Percentiles rank a stretch among this genome's conserved stretches.
Evolutionary conservation across 2,888 invertebrate species (phyloP).

Genomic region (Omphaloscelis lunosa): DNA sequence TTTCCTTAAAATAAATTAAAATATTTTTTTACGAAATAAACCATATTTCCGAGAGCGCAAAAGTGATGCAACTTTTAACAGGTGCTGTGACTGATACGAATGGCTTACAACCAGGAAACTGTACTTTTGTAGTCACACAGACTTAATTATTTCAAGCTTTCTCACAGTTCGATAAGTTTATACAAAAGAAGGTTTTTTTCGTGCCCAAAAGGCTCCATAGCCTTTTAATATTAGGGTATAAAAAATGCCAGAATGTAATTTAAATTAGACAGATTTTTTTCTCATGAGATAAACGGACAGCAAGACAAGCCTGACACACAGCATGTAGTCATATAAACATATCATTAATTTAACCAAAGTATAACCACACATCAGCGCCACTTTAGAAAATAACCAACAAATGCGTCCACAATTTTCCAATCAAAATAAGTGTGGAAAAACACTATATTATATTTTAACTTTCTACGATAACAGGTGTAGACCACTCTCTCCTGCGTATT

Average conservation of each 20-base stretch:
- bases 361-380: constrained; percentile 17
- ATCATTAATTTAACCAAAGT: constrained; percentile 24
- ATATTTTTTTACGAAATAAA: no score
- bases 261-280: constrained; percentile 9
- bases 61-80: no score
- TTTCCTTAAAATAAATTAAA: no score
- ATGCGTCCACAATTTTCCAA: constrained; percentile 42
- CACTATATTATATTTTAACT: constrained; percentile 56
- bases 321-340: constrained; percentile 5
- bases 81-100: no score
- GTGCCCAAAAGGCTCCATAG: no score
- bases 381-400: constrained; percentile 45
- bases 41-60: no score
- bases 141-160: no score
- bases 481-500: constrained; percentile 57
- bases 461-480: constrained; percentile 47
- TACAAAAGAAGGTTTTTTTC: no score
- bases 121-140: no score
- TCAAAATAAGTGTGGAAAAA: constrained; percentile 44
- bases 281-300: constrained; percentile 21
- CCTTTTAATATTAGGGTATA: neutral
- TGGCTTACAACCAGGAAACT: no score
- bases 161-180: no score
- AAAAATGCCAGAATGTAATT: neutral
- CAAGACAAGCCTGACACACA: constrained; percentile 35